Percentiles rank a stretch among this genome's conserved stretches.
Conservation (phyloP, 2,113 vertebrate genomes). For the Pedetes capensis region DNA sequence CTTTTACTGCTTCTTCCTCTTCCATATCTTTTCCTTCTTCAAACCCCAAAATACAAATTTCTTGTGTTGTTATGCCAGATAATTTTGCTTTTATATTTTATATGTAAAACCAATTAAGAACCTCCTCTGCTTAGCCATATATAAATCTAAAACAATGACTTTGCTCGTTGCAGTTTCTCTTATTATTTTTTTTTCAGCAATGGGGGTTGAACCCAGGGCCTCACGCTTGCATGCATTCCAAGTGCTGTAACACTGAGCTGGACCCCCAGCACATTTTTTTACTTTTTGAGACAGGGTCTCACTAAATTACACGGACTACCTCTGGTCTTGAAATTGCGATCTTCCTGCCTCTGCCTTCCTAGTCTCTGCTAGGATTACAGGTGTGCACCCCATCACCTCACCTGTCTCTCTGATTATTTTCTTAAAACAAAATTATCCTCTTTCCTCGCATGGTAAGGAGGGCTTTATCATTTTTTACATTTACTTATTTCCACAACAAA, state of each 20-base stretch:
- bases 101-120: not conserved
- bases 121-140: not conserved
- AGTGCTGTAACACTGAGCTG: no score
- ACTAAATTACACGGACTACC: no score
- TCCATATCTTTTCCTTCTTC: not conserved
- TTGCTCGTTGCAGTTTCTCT: not conserved
- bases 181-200: not conserved
- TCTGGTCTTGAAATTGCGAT: no score
- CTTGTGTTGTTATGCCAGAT: not conserved
- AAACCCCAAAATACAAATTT: not conserved
- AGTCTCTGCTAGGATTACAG: no score
- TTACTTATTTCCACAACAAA: not conserved
- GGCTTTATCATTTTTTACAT: not conserved
- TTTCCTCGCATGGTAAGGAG: not conserved
- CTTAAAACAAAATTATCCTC: not conserved
- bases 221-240: no score
- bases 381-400: no score
- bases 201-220: no score
- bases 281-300: no score
- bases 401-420: not conserved
- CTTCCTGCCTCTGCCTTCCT: no score
- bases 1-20: not conserved
- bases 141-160: not conserved
- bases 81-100: not conserved
- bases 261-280: no score